Evolutionary conservation across 1,140 invertebrate genomes (phyloP).

Genomic region (Pteromalus puparum): DNA sequence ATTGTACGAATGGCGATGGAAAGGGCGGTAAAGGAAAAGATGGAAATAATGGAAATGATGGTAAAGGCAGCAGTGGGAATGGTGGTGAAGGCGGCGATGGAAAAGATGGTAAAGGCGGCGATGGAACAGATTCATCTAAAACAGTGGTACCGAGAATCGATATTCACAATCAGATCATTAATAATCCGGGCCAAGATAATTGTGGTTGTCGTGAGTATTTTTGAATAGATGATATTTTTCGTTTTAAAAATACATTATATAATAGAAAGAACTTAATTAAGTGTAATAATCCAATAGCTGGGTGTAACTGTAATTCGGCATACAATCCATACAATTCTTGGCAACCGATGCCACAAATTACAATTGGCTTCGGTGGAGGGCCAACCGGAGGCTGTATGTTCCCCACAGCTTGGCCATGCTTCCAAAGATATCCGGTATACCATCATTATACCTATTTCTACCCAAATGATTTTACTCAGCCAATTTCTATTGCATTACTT

Average conservation of each 20-base stretch:
- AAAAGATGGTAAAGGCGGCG: too few relatives aligned
- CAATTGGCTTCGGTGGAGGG: constrained; percentile 59
- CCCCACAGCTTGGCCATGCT: constrained; percentile 59
- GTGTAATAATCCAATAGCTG: constrained; percentile 31
- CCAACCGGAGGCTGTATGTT: constrained; percentile 41
- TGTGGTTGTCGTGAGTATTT: constrained; percentile 43
- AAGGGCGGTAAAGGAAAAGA: background rate
- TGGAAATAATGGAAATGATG: too few relatives aligned
- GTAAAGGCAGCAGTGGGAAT: background rate
- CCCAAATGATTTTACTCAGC: background rate
- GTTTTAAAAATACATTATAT: too few relatives aligned
- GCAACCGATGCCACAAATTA: constrained; percentile 62
- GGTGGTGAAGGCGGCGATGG: background rate
- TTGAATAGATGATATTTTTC: background rate
- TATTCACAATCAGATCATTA: constrained; percentile 59
- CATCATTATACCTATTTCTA: background rate
- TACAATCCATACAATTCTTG: constrained; percentile 37
- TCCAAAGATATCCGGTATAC: constrained; percentile 43
- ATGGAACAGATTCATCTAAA: too few relatives aligned
- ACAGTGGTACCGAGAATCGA: constrained; percentile 21
- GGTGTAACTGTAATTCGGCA: constrained; percentile 42
- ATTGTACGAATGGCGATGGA: background rate
- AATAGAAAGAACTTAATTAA: background rate
- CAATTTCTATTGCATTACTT: background rate
- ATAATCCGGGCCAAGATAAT: constrained; percentile 41